Conservation (phyloP, 2,113 vertebrate genomes). For the Onychorhynchus coronatus region DNA sequence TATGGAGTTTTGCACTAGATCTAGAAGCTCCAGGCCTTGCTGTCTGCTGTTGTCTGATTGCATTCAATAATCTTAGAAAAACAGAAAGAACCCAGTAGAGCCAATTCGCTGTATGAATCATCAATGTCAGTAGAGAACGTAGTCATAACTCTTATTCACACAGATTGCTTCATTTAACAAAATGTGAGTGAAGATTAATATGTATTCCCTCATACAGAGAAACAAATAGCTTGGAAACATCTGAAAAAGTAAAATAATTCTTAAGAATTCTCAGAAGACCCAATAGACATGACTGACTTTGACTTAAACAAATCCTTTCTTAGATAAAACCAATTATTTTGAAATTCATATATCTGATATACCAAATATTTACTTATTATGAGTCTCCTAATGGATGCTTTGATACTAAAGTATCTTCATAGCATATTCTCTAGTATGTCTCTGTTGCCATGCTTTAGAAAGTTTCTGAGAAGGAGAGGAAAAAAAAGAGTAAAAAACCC, state of each 20-base stretch:
- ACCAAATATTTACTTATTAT: neutral
- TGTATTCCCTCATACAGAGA: neutral
- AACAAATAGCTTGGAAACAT: conserved; percentile 13
- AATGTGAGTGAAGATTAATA: conserved; percentile 40
- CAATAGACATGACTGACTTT: neutral
- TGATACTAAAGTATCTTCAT: neutral
- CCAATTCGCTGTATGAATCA: conserved; percentile 15
- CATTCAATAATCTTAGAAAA: neutral
- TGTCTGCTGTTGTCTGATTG: neutral
- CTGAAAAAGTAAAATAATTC: conserved; percentile 36
- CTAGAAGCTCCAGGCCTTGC: neutral
- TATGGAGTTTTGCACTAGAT: neutral
- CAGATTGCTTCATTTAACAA: conserved; percentile 46
- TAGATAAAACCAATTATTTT: conserved; percentile 8
- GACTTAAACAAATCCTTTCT: conserved; percentile 31
- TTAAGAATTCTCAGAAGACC: conserved; percentile 18
- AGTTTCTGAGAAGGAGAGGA: neutral
- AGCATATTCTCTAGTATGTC: neutral
- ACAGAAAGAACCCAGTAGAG: neutral
- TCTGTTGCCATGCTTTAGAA: neutral
- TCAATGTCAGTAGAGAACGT: neutral
- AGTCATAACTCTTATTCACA: neutral
- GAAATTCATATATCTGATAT: neutral
- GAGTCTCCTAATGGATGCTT: neutral
- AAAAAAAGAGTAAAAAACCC: neutral